Evolutionary conservation across 1,140 invertebrate species (phyloP), one percentile per base, ranked within the genome.

Genomic region (Yoshiicerus persimilis): DNA sequence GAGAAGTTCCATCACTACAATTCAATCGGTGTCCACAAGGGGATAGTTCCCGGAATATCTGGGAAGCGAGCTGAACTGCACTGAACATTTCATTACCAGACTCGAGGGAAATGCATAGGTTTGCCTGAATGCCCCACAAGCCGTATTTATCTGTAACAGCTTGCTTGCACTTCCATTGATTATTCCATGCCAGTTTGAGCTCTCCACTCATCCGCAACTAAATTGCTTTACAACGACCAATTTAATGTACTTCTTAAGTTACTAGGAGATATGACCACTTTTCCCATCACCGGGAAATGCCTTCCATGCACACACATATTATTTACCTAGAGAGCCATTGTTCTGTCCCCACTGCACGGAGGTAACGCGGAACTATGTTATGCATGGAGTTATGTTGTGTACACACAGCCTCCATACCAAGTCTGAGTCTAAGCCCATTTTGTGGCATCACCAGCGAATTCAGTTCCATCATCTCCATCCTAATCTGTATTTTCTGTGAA

Each of bases 221-320:
- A 36, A 80, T 80, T 80, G 75, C 20, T 80, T 80, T 80, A 80
- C 20, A 80, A 80, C 75, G 75, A 80, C 34, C 32, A 80, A 80
- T 80, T 80, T 80, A 80, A 80, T 80, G 75, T 80, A 80, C 75
- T 80, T 80, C 75, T 80, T 80, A 80, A 80, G 75, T 80, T 80
- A 80, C 75, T 80, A 80, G 16, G 32, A 80, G 27, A 30, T 77
- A 77, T 77, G 70, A 77, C 75, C 75, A 80, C 32, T 80, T 80
- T 80, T 13, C 75, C 75, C 32, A 80, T 80, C 75, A 20, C 30
- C 16, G 32, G 25, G 3, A 70, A 30, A 70, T 16, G 1, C 25
- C 10, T 66, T 25, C 56, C 56, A 23, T 20, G 6, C 1, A 66
- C 11, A 27, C 11, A 32, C 11, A 32, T 32, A 30, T 70, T 56